Conservation (phyloP, 2,888 invertebrate genomes). For the Glyphotaelius pellucidus region DNA sequence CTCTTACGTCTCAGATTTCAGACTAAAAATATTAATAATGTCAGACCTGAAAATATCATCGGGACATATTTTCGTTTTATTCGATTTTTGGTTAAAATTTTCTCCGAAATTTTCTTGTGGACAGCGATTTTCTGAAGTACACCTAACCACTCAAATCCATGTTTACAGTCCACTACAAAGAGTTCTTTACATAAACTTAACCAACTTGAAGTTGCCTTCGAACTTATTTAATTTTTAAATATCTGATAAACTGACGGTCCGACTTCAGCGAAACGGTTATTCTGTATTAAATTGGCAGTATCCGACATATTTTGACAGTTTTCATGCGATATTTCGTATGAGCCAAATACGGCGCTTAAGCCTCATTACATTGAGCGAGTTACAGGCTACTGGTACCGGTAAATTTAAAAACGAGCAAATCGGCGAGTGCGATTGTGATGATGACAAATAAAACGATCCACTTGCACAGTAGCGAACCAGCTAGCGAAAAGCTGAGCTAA, state of each 20-base stretch:
- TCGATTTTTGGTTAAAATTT: neutral
- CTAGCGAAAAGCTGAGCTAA: too few species aligned
- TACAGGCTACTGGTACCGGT: too few species aligned
- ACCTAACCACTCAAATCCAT: neutral
- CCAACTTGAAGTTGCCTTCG: neutral
- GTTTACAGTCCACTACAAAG: neutral
- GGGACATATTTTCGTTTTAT: neutral
- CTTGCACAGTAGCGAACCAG: too few species aligned
- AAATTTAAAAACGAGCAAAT: too few species aligned
- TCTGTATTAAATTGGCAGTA: too few species aligned
- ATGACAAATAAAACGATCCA: too few species aligned
- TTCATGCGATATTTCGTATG: too few species aligned
- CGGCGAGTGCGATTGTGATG: too few species aligned
- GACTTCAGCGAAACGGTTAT: neutral
- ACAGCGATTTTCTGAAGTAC: neutral
- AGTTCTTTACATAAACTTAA: neutral
- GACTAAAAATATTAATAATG: slow-evolving; percentile 10
- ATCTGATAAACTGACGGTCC: neutral
- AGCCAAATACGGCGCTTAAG: too few species aligned
- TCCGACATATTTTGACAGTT: too few species aligned
- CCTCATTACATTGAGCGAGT: too few species aligned
- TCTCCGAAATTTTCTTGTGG: neutral
- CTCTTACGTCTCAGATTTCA: slow-evolving; percentile 47
- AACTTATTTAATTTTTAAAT: neutral
- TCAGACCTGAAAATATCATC: neutral